A percentile compares a stretch with the other conserved stretches of the same genome.
Conservation (phyloP, 2,797 vertebrate genomes). For the Epinephelus coioides region DNA sequence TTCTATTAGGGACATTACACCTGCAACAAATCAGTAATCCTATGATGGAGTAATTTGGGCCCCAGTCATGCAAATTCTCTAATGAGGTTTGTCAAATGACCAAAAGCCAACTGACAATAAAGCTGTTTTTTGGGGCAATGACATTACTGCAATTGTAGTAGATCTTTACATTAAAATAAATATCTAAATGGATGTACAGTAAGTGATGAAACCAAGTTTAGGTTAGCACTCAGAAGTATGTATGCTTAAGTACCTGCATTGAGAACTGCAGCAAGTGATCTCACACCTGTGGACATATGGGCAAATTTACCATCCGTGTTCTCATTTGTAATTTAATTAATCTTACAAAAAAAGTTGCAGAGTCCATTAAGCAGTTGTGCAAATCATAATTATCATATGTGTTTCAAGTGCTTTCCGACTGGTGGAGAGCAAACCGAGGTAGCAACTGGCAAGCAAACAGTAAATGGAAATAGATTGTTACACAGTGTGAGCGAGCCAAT, state of each 20-base stretch:
- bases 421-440: neutral
- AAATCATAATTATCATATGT: constrained; percentile 20
- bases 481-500: constrained; percentile 49
- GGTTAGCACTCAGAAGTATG: neutral
- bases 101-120: neutral
- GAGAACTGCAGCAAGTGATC: neutral
- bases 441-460: constrained; percentile 14
- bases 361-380: constrained; percentile 1
- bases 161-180: neutral
- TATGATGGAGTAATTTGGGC: neutral
- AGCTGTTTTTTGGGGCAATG: neutral
- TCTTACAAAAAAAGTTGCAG: neutral
- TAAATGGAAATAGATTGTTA: constrained; percentile 45
- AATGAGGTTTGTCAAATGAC: neutral
- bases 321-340: neutral
- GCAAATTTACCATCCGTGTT: too few species aligned
- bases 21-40: neutral
- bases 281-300: too few species aligned
- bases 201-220: neutral
- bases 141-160: neutral
- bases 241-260: neutral
- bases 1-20: neutral
- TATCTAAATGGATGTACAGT: too few species aligned
- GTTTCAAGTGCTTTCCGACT: constrained; percentile 13
- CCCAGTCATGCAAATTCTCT: neutral